Percentiles rank a stretch among this genome's conserved stretches.
These are phyloP conservation scores for Brachyhypopomus gauderio DNA, from an alignment of 2,113 vertebrate species.

Conservation along the genomic window DNA sequence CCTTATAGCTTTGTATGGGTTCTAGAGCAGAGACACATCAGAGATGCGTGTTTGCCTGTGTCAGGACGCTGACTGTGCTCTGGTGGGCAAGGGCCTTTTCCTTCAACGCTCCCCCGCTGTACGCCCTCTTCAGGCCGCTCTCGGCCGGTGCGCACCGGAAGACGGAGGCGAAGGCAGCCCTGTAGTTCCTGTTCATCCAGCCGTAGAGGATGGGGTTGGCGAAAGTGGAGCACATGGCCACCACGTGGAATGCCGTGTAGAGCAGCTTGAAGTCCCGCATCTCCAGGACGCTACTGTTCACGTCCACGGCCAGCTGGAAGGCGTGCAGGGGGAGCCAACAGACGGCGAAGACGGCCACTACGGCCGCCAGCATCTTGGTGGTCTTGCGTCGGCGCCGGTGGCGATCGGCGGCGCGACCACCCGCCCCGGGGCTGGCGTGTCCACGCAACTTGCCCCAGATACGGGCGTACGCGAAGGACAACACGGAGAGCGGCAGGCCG, in stretches of 20 bases:
- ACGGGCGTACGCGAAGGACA: conserved; percentile 86
- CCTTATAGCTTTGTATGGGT: no score
- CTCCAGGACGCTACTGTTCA: conserved; percentile 85
- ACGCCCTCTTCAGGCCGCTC: conserved; percentile 65
- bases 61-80: conserved; percentile 1
- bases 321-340: conserved; percentile 94
- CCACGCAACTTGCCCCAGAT: conserved; percentile 93
- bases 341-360: conserved; percentile 92
- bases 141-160: conserved; percentile 79
- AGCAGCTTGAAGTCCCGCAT: conserved; percentile 91
- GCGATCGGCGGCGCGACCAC: conserved; percentile 74
- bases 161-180: conserved; percentile 85
- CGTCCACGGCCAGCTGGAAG: conserved; percentile 94
- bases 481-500: conserved; percentile 86
- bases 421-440: conserved; percentile 79
- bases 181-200: conserved; percentile 98
- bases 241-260: conserved; percentile 91
- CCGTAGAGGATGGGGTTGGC: conserved; percentile 95
- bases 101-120: conserved; percentile 73
- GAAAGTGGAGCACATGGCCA: conserved; percentile 96
- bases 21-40: conserved; percentile 12
- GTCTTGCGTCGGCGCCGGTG: conserved; percentile 87
- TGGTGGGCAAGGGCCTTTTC: conserved; percentile 38
- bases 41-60: conserved; percentile 38
- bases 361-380: conserved; percentile 93